Base-by-base conservation (phyloP, 2,113 vertebrate species). In the Siniperca chuatsi region DNA sequence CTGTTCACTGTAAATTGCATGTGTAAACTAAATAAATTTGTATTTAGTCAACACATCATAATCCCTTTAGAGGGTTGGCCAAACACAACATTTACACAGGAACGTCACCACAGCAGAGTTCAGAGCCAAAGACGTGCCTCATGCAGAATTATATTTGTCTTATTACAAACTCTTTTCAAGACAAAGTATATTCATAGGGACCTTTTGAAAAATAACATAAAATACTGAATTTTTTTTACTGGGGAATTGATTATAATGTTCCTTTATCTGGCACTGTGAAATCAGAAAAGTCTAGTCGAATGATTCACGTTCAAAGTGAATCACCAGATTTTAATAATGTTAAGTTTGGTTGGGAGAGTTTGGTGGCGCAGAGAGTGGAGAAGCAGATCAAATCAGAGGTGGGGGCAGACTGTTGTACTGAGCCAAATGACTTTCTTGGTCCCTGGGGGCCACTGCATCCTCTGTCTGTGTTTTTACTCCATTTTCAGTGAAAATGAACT, bases 391-490 rank as follows among this genome's bases (percentile, higher is more conserved):
- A 81, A 81, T 74, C n/a, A 13, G 10, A 66, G 73, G 75, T 75
- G 72, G 68, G 74, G 62, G 48, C 40, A 74, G 48, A 80, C 44
- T 79, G 74, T 61, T 75, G 58, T 46, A 54, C 60, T 64, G 65
- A 75, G 67, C 83, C 81, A 84, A 86, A 88, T 75, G 78, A 58
- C 58, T 84, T 78, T 78, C 37, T 15, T 65, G 76, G 35, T 74
- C 88, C 83, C 77, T 35, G 25, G 68, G 78, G 85, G 73, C 82
- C 81, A 48, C 62, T 87, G 75, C 75, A 87, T 69, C 84, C 89
- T 88, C 84, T 69, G 58, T 79, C 42, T 82, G 68, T 87, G 64
- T 87, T 89, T 89, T 83, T 79, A 86, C 40, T 76, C 70, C n/a
- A 71, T 85, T 88, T 79, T 80, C 73, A 68, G 75, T 77, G 0